These are phyloP conservation scores for Petrocephalus zakoni DNA, from an alignment of 2,113 vertebrate genomes.

Conservation along the genomic window DNA sequence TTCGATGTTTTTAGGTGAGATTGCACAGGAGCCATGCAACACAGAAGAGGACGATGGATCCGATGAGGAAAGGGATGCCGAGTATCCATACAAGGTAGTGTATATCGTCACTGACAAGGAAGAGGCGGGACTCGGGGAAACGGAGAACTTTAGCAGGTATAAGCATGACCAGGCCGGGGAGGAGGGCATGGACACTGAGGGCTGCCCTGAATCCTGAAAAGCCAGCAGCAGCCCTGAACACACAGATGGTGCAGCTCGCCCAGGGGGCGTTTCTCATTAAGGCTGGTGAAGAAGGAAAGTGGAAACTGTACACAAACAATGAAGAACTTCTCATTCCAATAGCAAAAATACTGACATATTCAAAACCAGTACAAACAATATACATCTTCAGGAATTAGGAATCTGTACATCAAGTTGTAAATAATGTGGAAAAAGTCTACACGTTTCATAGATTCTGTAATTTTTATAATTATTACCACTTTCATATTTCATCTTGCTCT, in stretches of 20 bases:
- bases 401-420: not conserved
- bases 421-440: not conserved
- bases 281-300: not conserved
- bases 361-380: not conserved
- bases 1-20: not conserved
- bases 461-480: not conserved
- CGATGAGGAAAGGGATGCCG: not conserved
- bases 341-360: not conserved
- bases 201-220: not conserved
- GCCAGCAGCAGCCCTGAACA: not conserved
- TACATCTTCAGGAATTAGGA: not conserved
- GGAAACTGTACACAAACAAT: not conserved
- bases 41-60: not conserved
- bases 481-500: not conserved
- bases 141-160: not conserved
- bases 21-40: not conserved
- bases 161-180: not conserved
- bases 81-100: conserved; percentile 24
- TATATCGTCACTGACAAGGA: conserved; percentile 15
- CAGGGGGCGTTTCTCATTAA: not conserved
- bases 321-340: not conserved
- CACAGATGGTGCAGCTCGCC: not conserved
- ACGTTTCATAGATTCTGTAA: not conserved
- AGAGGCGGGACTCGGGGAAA: not conserved
- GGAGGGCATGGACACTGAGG: not conserved